Evolutionary conservation across 2,113 vertebrate genomes (phyloP), one percentile per base, ranked within the genome.

Genomic region (Rattus rattus): DNA sequence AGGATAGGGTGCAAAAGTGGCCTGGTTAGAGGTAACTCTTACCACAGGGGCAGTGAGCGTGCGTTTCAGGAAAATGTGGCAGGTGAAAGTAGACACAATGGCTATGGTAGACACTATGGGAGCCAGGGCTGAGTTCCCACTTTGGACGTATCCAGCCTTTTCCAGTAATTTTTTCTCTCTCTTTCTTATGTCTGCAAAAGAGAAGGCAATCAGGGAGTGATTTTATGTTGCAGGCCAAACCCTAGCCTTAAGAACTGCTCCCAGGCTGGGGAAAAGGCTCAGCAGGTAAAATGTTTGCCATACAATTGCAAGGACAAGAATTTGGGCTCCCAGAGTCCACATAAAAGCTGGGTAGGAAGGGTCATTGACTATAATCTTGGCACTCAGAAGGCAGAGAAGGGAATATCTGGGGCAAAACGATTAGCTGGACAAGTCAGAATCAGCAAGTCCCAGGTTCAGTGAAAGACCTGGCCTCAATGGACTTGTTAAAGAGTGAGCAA

Each of bases 71-170:
- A 98, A 43, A 17, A 99, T 99, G 96, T 99, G 99, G 36, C 98
- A 94, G 54, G 98, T 87, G 92, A 99, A 99, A 0, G 98, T 99
- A 70, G 98, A 43, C n/a, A 99, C 98, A 0, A 98, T 98, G 81
- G 99, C 98, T 2, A 99, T 12, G 26, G 97, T 97, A 13, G 99
- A 98, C 17, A 98, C 96, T 33, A 98, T 92, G 43, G 97, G 96
- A 2, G 98, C 96, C 61, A 99, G 86, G 49, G 98, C 98, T 4
- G 79, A 86, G 65, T 98, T 99, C 67, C 98, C 91, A 65, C 98
- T 99, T 98, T 99, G 99, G 72, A 99, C 80, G 33, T 98, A 99
- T 54, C 98, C 98, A 73, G 98, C 98, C 54, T 83, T 97, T 93
- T 98, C 91, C 59, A 99, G 79, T 5, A 99, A 69, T 61, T 90